A percentile compares a stretch with the other conserved stretches of the same genome.
Evolutionary conservation across 1,140 invertebrate species (phyloP).

Genomic region (Ceratitis capitata): DNA sequence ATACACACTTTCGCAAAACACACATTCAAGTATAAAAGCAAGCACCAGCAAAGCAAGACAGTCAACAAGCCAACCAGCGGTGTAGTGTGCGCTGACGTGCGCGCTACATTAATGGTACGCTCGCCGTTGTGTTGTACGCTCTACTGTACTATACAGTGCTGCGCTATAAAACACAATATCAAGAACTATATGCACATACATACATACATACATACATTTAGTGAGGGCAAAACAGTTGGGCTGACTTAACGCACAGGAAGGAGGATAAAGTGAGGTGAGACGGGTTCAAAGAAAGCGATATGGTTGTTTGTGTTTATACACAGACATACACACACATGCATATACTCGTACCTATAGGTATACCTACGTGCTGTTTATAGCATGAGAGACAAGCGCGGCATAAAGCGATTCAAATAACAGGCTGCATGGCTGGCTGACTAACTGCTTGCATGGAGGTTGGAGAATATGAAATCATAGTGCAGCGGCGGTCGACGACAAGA

Average conservation of each 20-base stretch:
- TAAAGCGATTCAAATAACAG: background rate
- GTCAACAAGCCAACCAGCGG: background rate
- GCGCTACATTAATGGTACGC: background rate
- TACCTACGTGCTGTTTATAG: background rate
- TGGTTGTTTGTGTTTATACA: background rate
- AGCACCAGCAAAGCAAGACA: background rate
- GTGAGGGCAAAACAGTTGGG: background rate
- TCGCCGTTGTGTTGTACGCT: too few species aligned
- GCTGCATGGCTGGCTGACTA: background rate
- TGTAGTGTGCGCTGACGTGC: conserved; percentile 3
- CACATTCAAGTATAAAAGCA: background rate
- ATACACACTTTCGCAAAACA: background rate
- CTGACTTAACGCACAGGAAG: background rate
- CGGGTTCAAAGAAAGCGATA: background rate
- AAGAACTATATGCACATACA: background rate
- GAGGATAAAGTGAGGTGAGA: background rate
- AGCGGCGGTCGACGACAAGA: background rate
- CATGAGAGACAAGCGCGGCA: background rate
- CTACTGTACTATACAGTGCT: background rate
- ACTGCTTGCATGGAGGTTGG: background rate
- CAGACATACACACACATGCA: background rate
- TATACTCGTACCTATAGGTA: background rate
- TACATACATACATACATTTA: too few species aligned
- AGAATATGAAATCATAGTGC: background rate
- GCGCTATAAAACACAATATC: background rate